Evolutionary conservation across 2,113 vertebrate species (phyloP).

Genomic region (Pteropus alecto): DNA sequence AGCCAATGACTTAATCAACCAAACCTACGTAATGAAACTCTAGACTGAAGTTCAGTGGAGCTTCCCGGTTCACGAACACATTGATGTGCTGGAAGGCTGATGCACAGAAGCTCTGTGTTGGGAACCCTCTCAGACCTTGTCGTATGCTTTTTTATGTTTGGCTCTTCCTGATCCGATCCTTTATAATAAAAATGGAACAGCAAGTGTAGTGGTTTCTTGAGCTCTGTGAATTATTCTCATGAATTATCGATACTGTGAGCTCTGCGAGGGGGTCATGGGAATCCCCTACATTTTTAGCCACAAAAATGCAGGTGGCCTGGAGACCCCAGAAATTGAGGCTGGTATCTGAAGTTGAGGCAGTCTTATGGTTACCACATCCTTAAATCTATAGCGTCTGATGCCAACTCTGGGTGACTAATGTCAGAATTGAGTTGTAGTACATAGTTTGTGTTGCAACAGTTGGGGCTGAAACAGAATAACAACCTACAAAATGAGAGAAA

Average conservation of each 20-base stretch:
- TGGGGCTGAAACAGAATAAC: background rate
- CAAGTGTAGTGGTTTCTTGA: background rate
- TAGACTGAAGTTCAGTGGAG: background rate
- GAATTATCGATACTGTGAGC: background rate
- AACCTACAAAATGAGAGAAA: background rate
- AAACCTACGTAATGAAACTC: background rate
- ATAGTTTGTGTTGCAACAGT: background rate
- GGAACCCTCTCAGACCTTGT: background rate
- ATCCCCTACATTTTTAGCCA: background rate
- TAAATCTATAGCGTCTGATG: background rate
- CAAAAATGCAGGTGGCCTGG: background rate
- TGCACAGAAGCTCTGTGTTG: background rate
- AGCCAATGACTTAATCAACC: background rate
- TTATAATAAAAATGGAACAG: background rate
- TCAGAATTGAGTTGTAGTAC: background rate
- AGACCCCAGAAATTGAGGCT: background rate
- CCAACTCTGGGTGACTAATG: background rate
- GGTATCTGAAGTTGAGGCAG: background rate
- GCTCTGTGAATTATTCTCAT: background rate
- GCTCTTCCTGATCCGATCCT: background rate
- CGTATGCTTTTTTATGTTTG: background rate
- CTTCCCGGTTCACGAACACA: background rate
- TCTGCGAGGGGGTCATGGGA: background rate
- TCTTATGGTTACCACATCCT: background rate
- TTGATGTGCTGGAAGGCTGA: background rate